Conservation (phyloP, 2,113 vertebrate genomes). For the Furnarius figulus region DNA sequence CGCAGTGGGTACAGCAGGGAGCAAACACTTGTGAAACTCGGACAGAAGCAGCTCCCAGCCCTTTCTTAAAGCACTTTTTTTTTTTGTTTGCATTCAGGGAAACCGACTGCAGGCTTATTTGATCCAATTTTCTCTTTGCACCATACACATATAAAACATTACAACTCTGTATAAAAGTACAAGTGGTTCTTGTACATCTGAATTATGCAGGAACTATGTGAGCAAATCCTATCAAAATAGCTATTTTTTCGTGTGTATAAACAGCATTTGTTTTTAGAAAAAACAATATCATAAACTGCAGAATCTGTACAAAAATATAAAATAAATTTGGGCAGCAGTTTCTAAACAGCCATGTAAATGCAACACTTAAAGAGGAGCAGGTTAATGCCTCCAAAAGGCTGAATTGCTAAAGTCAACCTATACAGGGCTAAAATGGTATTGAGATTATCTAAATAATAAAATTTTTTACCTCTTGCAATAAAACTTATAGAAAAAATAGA, state of each 20-base stretch:
- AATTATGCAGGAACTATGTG: constrained; percentile 81
- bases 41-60: constrained; percentile 61
- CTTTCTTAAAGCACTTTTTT: constrained; percentile 73
- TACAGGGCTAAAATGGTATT: constrained; percentile 80
- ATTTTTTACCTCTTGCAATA: constrained; percentile 81
- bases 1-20: constrained; percentile 68
- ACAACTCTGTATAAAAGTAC: constrained; percentile 82
- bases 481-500: constrained; percentile 91
- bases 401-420: constrained; percentile 82
- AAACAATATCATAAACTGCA: constrained; percentile 86
- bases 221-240: constrained; percentile 88
- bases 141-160: constrained; percentile 80
- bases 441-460: constrained; percentile 86
- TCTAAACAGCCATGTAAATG: constrained; percentile 87
- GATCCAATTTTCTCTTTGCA: constrained; percentile 81
- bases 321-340: constrained; percentile 85
- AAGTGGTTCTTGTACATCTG: constrained; percentile 81
- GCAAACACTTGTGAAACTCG: constrained; percentile 69
- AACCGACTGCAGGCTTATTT: constrained; percentile 73
- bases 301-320: constrained; percentile 92
- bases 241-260: constrained; percentile 79
- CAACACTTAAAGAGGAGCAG: constrained; percentile 80
- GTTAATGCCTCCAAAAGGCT: constrained; percentile 83
- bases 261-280: constrained; percentile 85
- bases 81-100: constrained; percentile 68